Base-by-base conservation (phyloP, 2,888 invertebrate species). In the Polylopha cassiicola region DNA sequence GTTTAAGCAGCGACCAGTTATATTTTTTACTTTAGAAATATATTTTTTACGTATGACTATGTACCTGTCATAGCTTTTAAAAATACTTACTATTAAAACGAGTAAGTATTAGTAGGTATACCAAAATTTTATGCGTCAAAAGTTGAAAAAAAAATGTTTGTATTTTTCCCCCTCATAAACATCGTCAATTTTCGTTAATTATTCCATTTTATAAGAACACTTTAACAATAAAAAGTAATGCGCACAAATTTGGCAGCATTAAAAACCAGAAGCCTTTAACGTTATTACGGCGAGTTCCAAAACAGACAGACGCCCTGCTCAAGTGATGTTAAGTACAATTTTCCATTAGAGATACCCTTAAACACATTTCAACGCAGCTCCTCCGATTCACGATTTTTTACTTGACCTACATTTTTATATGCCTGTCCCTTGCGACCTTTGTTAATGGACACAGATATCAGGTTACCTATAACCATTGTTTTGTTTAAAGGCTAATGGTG, bases 401-500 rank as follows among this genome's bases (percentile, higher is more conserved):
- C 23, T 31, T 38, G 31, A 38, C 31, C 38, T 32, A 38, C 8
- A 31, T 38, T 21, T 21, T 38, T 7, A 16, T 26, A 16, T 26
- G 10, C 16, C 11, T 15, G 11, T 24, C 26, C 7, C 13, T 11
- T 7, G 14, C 14, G 41, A 36, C 36, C 41, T 41, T 41, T 41
- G 29, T 24, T 41, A 41, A 41, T 41, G 41, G 41, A 41, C 41
- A 41, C 33, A 29, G 38, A 27, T 20, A 41, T 36, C 36, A 36
- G 17, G 36, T 41, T 24, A 29, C 34, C 34, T 39, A 41, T 17
- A 30, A 16, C 41, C 41, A 30, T 41, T 41, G 41, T 41, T 41
- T 41, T 30, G 41, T 41, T 41, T 41, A 41, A 41, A 41, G 41
- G 41, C 41, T 41, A 41, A 41, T 41, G 41, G 41, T n/a, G 29